A percentile compares a stretch with the other conserved stretches of the same genome.
phyloP scores from a whole-genome alignment of 2,113 vertebrate species.

The Mobula birostris region DNA sequence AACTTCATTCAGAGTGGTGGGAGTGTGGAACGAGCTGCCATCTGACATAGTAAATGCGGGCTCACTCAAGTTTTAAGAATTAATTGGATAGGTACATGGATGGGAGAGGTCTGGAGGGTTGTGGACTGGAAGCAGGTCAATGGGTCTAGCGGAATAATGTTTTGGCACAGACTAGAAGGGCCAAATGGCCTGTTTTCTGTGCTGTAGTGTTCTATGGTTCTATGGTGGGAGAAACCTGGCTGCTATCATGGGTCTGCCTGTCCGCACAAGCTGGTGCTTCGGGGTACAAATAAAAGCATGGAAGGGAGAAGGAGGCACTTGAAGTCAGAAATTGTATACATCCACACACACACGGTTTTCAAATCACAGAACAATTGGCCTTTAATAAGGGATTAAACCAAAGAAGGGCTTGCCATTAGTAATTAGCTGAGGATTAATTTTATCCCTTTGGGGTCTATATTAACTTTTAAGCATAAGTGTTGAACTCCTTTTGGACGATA shows the following conservation, averaged over 20 bases:
- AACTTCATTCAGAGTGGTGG: no score
- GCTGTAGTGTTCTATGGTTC: no score
- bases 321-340: background rate
- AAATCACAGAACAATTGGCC: background rate
- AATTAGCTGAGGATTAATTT: background rate
- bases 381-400: constrained; percentile 14
- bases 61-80: no score
- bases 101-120: no score
- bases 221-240: no score
- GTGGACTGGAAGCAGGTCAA: no score
- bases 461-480: background rate
- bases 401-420: background rate
- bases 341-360: background rate
- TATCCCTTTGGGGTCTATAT: background rate
- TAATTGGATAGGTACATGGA: no score
- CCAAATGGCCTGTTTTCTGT: no score
- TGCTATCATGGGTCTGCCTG: background rate
- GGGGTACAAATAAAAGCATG: background rate
- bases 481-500: background rate
- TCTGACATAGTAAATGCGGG: no score
- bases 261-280: background rate
- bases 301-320: background rate
- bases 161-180: no score
- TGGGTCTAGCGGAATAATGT: no score
- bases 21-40: no score